Evolutionary conservation across 92 coral and sea anemone genomes (phyloP).

Genomic region (Actinernus sp.): DNA sequence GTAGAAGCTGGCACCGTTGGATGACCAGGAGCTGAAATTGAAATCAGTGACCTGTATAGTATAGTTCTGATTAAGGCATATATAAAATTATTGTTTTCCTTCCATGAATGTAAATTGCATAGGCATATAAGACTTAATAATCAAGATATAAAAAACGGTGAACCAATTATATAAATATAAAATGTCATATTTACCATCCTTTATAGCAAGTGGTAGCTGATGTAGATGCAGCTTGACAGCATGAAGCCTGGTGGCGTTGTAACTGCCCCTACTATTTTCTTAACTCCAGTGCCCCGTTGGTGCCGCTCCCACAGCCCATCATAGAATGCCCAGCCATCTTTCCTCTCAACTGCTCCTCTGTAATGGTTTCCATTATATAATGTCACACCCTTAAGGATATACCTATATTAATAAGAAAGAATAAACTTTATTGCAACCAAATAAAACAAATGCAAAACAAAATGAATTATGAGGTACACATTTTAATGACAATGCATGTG

Average conservation of each 20-base stretch:
- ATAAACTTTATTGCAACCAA: constrained; percentile 4
- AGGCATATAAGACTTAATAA: too few species aligned
- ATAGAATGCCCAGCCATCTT: constrained; percentile 40
- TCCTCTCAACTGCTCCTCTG: constrained; percentile 55
- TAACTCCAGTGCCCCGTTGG: constrained; percentile 22
- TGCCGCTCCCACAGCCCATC: constrained; percentile 38
- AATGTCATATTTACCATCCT: too few species aligned
- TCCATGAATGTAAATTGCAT: too few species aligned
- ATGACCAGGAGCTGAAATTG: too few species aligned
- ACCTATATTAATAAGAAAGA: constrained; percentile 19
- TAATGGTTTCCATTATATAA: constrained; percentile 26
- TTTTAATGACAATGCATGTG: constrained; percentile 5
- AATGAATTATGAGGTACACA: neutral
- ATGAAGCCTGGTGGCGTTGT: constrained; percentile 47
- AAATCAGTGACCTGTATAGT: too few species aligned
- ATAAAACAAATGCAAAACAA: neutral
- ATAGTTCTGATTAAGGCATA: too few species aligned
- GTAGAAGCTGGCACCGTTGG: too few species aligned
- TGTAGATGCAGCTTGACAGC: constrained; percentile 54
- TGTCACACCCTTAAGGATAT: constrained; percentile 37
- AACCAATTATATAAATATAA: too few species aligned
- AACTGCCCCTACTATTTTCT: constrained; percentile 17
- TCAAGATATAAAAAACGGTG: too few species aligned
- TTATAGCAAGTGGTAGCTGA: constrained; percentile 14
- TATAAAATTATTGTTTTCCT: too few species aligned